Evolutionary conservation across 2,797 vertebrate species (phyloP).

Genomic region (Dipus sagitta): DNA sequence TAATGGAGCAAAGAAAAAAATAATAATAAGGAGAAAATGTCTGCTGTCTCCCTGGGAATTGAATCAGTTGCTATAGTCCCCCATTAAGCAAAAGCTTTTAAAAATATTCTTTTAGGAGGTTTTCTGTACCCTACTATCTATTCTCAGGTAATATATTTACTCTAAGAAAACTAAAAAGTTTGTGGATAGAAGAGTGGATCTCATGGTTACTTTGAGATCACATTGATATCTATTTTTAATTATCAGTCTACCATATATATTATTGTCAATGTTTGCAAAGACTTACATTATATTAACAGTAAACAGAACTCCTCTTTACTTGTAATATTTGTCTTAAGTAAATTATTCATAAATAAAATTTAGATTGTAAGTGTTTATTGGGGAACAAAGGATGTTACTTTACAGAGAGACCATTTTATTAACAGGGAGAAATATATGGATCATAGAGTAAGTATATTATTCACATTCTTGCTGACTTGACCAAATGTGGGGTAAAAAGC

Average conservation of each 20-base stretch:
- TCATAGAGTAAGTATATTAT: not conserved
- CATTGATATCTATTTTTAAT: not conserved
- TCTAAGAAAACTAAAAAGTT: not conserved
- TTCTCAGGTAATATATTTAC: not conserved
- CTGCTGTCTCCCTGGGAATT: not conserved
- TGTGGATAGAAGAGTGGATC: too few relatives aligned
- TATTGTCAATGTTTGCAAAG: not conserved
- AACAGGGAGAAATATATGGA: not conserved
- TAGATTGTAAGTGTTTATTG: not conserved
- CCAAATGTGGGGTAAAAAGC: not conserved
- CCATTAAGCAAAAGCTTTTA: not conserved
- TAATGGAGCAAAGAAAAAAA: not conserved
- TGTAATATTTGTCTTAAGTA: not conserved
- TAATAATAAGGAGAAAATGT: fast-evolving
- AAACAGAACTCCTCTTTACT: not conserved
- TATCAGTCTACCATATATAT: not conserved
- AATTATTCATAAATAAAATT: not conserved
- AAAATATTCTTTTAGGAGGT: not conserved
- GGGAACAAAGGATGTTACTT: not conserved
- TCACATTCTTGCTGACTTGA: not conserved
- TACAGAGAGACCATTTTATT: not conserved
- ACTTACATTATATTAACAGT: not conserved
- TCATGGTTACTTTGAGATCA: not conserved
- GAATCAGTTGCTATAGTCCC: not conserved
- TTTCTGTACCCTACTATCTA: not conserved